A percentile compares a stretch with the other conserved stretches of the same genome.
phyloP scores from a whole-genome alignment of 1,140 invertebrate species.

The Eubasilissa regina region DNA sequence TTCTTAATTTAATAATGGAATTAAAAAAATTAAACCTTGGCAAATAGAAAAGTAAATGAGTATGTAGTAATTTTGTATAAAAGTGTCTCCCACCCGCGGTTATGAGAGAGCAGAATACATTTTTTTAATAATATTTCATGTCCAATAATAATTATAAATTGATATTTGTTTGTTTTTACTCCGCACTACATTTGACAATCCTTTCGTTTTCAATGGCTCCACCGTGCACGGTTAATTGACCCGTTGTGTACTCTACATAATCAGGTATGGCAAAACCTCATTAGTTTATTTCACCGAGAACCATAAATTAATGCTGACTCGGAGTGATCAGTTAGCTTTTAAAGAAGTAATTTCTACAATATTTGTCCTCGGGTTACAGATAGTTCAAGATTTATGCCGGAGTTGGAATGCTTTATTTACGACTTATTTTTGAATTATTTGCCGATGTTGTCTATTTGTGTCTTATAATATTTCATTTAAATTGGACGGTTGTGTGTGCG shows the following conservation, averaged over 20 bases:
- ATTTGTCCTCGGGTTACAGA: conserved; percentile 25
- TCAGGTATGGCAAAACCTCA: not conserved
- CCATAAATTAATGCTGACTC: conserved; percentile 10
- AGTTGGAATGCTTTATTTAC: conserved; percentile 5
- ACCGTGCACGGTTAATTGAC: not conserved
- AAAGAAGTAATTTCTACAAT: conserved; percentile 27
- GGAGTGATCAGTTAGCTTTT: conserved; percentile 9
- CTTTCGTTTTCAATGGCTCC: no score
- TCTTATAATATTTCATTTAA: conserved; percentile 6
- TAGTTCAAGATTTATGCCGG: conserved; percentile 22
- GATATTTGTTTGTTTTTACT: no score
- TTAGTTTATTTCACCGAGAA: conserved; percentile 9
- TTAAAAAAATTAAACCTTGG: no score
- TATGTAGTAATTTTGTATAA: no score
- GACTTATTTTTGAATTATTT: conserved; percentile 27
- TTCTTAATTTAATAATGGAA: no score
- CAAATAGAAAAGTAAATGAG: no score
- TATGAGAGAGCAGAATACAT: no score
- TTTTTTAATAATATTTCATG: no score
- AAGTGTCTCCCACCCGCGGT: no score
- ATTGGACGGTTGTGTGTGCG: conserved; percentile 3
- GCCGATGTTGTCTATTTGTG: conserved; percentile 28
- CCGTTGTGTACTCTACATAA: not conserved
- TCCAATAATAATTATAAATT: no score
- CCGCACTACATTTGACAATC: no score